phyloP scores from a whole-genome alignment of 2,888 invertebrate species.

The Cephus runcator region DNA sequence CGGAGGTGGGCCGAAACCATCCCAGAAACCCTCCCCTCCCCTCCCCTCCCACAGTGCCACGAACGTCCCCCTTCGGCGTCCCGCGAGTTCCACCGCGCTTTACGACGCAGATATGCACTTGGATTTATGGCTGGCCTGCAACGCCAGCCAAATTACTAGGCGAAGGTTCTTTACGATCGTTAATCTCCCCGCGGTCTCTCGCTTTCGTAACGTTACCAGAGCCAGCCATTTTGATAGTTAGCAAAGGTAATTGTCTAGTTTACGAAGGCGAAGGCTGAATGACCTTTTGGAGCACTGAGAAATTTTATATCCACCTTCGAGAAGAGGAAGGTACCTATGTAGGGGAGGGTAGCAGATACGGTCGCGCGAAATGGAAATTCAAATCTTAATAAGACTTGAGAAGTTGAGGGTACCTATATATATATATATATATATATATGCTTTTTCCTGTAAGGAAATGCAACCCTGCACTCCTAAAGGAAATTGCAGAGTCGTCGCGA shows the following conservation, averaged over 20 bases:
- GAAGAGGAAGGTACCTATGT: neutral
- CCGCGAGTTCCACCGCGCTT: constrained; percentile 32
- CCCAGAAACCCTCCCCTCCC: constrained; percentile 11
- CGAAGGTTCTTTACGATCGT: constrained; percentile 42
- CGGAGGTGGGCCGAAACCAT: constrained; percentile 28
- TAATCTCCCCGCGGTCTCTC: constrained; percentile 26
- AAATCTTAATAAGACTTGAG: neutral
- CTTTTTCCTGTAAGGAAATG: neutral
- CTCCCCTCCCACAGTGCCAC: neutral
- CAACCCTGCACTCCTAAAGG: neutral
- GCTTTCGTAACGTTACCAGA: neutral
- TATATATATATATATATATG: neutral
- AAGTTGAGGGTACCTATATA: neutral
- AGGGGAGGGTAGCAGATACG: neutral
- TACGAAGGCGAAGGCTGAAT: neutral
- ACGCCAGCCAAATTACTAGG: constrained; percentile 43
- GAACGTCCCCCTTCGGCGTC: neutral
- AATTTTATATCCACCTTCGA: neutral
- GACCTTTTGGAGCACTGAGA: neutral
- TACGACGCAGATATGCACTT: constrained; percentile 38
- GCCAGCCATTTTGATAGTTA: neutral
- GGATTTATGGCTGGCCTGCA: constrained; percentile 39
- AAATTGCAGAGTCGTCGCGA: neutral
- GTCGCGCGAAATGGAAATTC: neutral
- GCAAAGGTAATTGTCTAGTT: neutral